These are phyloP conservation scores for Minunthozetes semirufus DNA, from an alignment of 2,888 invertebrate genomes.

Conservation along the genomic window DNA sequence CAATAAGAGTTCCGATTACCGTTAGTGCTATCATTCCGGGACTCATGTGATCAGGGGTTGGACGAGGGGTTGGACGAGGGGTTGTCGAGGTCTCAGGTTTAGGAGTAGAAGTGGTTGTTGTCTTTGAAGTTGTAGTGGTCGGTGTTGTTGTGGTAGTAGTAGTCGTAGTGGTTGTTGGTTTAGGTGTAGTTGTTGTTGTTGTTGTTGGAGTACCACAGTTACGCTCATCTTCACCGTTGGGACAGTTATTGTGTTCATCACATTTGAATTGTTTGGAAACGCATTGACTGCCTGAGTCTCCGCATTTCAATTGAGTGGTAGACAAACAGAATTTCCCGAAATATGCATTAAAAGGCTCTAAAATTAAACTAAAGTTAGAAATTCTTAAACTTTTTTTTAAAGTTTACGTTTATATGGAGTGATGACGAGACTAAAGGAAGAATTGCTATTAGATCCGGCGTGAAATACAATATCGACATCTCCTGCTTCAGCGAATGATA, in stretches of 20 bases:
- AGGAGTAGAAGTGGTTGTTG: not conserved
- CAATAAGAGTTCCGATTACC: too few relatives aligned
- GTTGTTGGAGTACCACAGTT: not conserved
- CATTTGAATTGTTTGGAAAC: not conserved
- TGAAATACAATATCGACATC: not conserved
- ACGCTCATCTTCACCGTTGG: not conserved
- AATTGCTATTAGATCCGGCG: not conserved
- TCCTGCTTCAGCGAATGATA: not conserved
- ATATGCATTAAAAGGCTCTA: not conserved
- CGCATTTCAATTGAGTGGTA: not conserved
- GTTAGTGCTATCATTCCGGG: too few relatives aligned
- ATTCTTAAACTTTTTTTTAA: not conserved
- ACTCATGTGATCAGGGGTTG: not conserved
- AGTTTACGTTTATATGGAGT: not conserved
- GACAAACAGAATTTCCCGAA: not conserved
- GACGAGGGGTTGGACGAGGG: not conserved
- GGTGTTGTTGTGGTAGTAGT: not conserved
- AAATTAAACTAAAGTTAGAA: not conserved
- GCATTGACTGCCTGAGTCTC: too few relatives aligned
- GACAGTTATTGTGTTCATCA: slow-evolving; percentile 13
- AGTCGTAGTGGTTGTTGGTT: not conserved
- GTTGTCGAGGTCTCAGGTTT: not conserved
- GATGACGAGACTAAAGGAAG: not conserved
- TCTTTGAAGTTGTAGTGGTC: not conserved
- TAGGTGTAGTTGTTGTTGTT: not conserved